These are phyloP conservation scores for Tethya wilhelma DNA, from an alignment of 37 sponge, comb jelly and placozoan genomes.

Conservation along the genomic window DNA sequence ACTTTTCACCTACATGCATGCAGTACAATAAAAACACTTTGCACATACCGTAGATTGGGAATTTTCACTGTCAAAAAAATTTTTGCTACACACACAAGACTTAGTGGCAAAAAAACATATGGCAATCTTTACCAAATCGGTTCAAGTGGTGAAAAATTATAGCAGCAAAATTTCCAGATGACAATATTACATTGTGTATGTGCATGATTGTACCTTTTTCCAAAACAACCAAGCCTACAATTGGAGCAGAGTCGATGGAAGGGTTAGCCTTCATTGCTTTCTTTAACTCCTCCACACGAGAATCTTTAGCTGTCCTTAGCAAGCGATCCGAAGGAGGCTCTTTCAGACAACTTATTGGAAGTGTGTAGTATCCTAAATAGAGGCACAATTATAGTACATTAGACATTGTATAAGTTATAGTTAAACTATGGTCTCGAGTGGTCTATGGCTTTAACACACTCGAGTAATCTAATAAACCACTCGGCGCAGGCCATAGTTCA, in stretches of 20 bases:
- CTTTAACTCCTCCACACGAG: constrained; percentile 12
- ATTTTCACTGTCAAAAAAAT: no score
- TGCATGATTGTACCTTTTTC: not conserved
- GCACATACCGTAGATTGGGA: no score
- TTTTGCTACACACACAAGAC: no score
- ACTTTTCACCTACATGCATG: not conserved
- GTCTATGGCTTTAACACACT: no score
- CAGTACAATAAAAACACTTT: no score
- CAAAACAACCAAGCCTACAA: constrained; percentile 2
- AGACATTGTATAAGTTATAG: not conserved
- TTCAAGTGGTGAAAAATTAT: no score
- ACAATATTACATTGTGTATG: not conserved
- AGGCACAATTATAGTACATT: not conserved
- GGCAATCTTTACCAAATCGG: no score
- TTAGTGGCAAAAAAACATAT: no score
- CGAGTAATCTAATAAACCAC: no score
- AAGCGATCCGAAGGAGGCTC: not conserved
- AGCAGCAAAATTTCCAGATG: no score
- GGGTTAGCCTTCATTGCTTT: constrained; percentile 1
- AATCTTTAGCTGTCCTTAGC: not conserved
- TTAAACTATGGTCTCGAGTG: no score
- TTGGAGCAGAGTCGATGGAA: constrained; percentile 1
- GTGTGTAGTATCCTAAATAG: constrained; percentile 2
- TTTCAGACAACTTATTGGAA: constrained; percentile 3
- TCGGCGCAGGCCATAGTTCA: no score